Evolutionary conservation across 2,797 vertebrate genomes (phyloP).

Genomic region (Syndactyla subalaris): DNA sequence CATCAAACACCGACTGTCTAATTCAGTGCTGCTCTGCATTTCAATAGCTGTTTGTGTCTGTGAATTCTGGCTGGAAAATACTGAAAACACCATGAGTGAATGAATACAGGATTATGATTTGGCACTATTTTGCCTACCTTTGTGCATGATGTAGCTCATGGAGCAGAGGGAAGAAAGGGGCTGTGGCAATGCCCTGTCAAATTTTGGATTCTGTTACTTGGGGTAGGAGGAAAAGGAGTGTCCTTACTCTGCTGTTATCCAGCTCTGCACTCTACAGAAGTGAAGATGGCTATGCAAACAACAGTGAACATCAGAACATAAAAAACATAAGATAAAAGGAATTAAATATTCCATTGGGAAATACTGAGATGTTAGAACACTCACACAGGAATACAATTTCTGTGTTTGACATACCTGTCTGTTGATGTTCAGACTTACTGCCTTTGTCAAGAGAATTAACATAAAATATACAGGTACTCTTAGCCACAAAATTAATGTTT

Average conservation of each 20-base stretch:
- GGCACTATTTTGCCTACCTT: neutral
- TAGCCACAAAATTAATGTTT: slow-evolving; percentile 26
- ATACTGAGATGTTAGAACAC: neutral
- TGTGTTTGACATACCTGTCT: neutral
- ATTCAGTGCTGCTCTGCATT: neutral
- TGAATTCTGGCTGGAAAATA: neutral
- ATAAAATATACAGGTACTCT: neutral
- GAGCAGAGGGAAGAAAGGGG: neutral
- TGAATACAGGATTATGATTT: neutral
- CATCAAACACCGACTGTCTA: neutral
- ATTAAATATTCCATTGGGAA: neutral
- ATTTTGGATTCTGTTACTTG: neutral
- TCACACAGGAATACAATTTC: neutral
- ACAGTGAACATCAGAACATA: neutral
- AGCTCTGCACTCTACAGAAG: neutral
- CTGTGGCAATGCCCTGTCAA: neutral
- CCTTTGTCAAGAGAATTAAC: neutral
- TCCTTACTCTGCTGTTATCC: neutral
- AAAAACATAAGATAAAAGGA: neutral
- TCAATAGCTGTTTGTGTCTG: neutral
- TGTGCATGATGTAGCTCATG: neutral
- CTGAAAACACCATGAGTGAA: neutral
- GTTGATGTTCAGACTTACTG: neutral
- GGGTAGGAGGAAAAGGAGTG: neutral
- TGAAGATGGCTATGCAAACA: neutral